Percentiles rank a stretch among this genome's conserved stretches.
These are phyloP conservation scores for Sebastolobus altivelis DNA, from an alignment of 2,797 vertebrate genomes.

Conservation along the genomic window DNA sequence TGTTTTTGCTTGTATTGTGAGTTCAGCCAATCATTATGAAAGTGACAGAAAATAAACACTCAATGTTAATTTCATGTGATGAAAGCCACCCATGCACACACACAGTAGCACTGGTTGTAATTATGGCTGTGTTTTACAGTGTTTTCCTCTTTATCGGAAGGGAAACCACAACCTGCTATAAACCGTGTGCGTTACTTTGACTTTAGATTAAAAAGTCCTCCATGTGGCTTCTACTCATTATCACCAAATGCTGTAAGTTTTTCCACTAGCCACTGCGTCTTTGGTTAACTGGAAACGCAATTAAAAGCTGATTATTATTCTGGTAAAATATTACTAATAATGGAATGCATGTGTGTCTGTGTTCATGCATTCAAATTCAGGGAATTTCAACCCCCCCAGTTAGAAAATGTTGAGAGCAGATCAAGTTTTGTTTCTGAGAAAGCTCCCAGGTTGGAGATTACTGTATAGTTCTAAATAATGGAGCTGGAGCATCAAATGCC, in stretches of 20 bases:
- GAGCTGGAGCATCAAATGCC: slow-evolving; percentile 41
- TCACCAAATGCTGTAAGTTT: slow-evolving; percentile 18
- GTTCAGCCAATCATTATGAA: slow-evolving; percentile 5
- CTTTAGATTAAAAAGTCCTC: slow-evolving; percentile 18
- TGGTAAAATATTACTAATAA: slow-evolving; percentile 14
- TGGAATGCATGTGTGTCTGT: background rate
- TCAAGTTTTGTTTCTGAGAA: slow-evolving; percentile 52
- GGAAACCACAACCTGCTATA: slow-evolving; percentile 41
- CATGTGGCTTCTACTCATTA: slow-evolving; percentile 29
- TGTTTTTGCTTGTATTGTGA: slow-evolving; percentile 10
- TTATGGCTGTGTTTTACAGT: slow-evolving; percentile 19
- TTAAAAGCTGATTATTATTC: slow-evolving; percentile 23
- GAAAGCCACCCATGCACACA: slow-evolving; percentile 9
- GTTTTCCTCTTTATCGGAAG: slow-evolving; percentile 25
- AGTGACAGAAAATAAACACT: slow-evolving; percentile 12
- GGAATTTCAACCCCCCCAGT: slow-evolving; percentile 21
- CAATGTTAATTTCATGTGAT: background rate
- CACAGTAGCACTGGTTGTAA: slow-evolving; percentile 38
- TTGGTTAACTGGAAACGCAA: slow-evolving; percentile 5
- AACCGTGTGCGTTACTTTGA: slow-evolving; percentile 20
- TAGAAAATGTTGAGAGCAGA: slow-evolving; percentile 24
- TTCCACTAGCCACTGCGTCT: slow-evolving; percentile 14
- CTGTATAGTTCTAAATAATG: slow-evolving; percentile 46
- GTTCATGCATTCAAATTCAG: slow-evolving; percentile 32
- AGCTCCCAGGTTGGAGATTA: slow-evolving; percentile 54